Conservation (phyloP, 2,888 invertebrate species). For the Papilio gigon region DNA sequence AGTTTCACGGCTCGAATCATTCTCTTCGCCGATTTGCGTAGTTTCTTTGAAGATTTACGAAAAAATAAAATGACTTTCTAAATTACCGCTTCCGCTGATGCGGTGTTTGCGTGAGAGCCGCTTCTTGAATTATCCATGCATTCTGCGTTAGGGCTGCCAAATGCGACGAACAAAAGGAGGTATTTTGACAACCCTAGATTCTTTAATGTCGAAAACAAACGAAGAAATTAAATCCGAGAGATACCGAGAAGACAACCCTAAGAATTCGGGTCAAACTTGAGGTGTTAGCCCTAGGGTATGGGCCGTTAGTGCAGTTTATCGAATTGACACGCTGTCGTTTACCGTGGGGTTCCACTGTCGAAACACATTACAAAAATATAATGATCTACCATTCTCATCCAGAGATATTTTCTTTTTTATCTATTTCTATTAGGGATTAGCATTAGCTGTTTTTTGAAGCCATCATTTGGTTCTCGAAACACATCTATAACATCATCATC, state of each 20-base stretch:
- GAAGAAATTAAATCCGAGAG: background rate
- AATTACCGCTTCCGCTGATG: conserved; percentile 28
- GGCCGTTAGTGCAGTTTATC: background rate
- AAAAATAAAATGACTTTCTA: conserved; percentile 33
- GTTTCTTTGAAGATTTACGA: conserved; percentile 17
- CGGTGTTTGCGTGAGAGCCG: conserved; percentile 29
- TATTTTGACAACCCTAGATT: background rate
- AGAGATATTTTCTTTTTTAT: too few relatives aligned
- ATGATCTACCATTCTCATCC: too few relatives aligned
- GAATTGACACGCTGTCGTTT: background rate
- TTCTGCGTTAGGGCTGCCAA: background rate
- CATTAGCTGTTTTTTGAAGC: too few relatives aligned
- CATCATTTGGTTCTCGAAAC: too few relatives aligned
- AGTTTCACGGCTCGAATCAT: conserved; percentile 16
- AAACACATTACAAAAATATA: too few relatives aligned
- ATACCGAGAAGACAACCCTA: background rate
- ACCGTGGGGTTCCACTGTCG: too few relatives aligned
- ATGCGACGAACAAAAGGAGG: background rate
- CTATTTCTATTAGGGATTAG: too few relatives aligned
- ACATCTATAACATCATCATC: too few relatives aligned
- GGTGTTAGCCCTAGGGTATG: background rate
- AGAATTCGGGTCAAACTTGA: background rate
- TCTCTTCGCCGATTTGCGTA: conserved; percentile 16
- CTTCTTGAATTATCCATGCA: conserved; percentile 12
- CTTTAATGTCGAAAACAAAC: background rate